These are phyloP conservation scores for Copidosoma aretas DNA, from an alignment of 2,888 invertebrate genomes.

Conservation along the genomic window DNA sequence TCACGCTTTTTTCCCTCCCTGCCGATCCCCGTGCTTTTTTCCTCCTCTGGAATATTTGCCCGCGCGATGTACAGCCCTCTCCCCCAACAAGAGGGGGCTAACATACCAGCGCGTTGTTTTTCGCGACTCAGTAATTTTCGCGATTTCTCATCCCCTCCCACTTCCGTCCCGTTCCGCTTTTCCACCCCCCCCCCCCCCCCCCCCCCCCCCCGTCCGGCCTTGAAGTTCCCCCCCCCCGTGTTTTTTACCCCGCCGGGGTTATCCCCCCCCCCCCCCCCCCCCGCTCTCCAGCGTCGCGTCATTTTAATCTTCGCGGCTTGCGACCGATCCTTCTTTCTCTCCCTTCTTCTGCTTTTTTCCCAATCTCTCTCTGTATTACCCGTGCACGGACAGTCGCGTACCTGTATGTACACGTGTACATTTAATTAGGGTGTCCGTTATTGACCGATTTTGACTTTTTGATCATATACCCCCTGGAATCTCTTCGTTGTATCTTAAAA, in stretches of 20 bases:
- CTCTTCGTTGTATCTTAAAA: no score
- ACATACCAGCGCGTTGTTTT: background rate
- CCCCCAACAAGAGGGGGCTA: no score
- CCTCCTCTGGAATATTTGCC: no score
- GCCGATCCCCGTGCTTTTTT: no score
- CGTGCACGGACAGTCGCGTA: no score
- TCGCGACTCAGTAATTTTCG: constrained; percentile 24
- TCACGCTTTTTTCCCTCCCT: background rate
- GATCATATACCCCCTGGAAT: no score
- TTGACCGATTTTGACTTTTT: no score
- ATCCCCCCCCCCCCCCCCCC: background rate
- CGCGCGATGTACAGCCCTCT: no score
- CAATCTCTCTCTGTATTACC: background rate
- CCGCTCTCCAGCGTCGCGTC: background rate
- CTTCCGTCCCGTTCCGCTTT: background rate
- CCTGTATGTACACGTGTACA: no score
- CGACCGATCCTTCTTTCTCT: background rate
- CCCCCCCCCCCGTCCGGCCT: background rate
- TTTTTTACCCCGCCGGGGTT: no score
- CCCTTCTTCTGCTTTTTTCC: background rate
- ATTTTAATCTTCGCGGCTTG: constrained; percentile 16
- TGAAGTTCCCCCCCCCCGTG: constrained; percentile 5
- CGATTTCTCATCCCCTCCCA: constrained; percentile 6
- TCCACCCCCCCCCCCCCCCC: no score
- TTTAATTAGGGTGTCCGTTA: no score